Conservation (phyloP, 37 sponge, comb jelly and placozoan species). For the Spongilla lacustris region DNA sequence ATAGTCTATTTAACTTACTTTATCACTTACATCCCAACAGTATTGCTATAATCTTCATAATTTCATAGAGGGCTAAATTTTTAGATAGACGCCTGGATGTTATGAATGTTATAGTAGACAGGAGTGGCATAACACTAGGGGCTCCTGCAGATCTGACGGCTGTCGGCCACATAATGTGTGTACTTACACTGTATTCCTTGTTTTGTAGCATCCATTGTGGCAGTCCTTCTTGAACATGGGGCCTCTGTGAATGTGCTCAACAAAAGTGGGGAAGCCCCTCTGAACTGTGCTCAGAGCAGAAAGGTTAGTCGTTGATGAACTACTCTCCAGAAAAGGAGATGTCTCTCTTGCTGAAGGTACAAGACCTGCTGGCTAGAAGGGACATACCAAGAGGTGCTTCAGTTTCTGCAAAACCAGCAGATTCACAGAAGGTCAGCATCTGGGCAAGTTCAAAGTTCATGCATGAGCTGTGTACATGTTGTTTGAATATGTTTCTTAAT, state of each 20-base stretch:
- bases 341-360: not conserved
- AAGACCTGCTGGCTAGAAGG: not conserved
- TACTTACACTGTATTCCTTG: not conserved
- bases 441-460: too few species aligned
- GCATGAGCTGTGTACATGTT: not conserved
- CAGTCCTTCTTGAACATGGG: slow-evolving; percentile 65
- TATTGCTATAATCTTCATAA: too few species aligned
- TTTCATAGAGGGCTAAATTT: too few species aligned
- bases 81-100: too few species aligned
- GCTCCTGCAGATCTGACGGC: too few species aligned
- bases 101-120: not conserved
- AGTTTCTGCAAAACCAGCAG: not conserved
- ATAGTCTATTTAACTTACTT: too few species aligned
- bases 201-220: slow-evolving; percentile 69
- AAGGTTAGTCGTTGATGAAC: slow-evolving; percentile 30
- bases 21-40: too few species aligned
- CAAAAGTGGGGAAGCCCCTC: slow-evolving; percentile 61
- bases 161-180: too few species aligned
- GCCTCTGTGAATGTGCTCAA: slow-evolving; percentile 59
- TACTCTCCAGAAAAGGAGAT: too few species aligned
- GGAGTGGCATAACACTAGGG: too few species aligned
- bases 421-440: not conserved
- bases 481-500: too few species aligned
- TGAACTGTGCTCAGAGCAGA: slow-evolving; percentile 70
- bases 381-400: not conserved